phyloP scores from a whole-genome alignment of 37 sponge, comb jelly and placozoan species.

The Chondrosia reniformis region DNA sequence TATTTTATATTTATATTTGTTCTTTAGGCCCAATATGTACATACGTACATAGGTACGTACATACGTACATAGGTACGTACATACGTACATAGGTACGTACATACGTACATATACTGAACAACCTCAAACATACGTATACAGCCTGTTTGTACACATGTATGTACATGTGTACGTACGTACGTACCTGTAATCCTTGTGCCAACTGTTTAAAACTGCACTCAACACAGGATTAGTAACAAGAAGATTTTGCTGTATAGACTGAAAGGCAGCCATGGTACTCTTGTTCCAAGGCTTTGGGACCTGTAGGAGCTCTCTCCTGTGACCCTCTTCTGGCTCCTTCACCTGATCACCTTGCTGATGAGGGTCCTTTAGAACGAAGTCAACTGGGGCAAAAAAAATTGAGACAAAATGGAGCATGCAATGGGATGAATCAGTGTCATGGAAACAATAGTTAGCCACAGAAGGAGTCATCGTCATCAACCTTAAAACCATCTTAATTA shows the following conservation, averaged over 20 bases:
- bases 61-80: not conserved
- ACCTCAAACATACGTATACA: not conserved
- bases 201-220: constrained; percentile 74
- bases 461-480: too few relatives aligned
- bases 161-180: not conserved
- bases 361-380: constrained; percentile 97
- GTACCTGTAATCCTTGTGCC: constrained; percentile 80
- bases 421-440: too few relatives aligned
- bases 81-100: not conserved
- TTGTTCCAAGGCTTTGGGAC: constrained; percentile 94
- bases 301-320: constrained; percentile 62
- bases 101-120: not conserved
- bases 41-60: not conserved
- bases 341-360: constrained; percentile 52
- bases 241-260: constrained; percentile 45
- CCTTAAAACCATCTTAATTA: too few relatives aligned
- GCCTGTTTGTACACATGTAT: not conserved
- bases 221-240: constrained; percentile 83
- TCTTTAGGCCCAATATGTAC: too few relatives aligned
- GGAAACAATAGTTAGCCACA: too few relatives aligned
- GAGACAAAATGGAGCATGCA: too few relatives aligned
- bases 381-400: constrained; percentile 65
- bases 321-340: constrained; percentile 24
- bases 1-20: too few relatives aligned
- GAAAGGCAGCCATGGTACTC: constrained; percentile 30